A percentile compares a stretch with the other conserved stretches of the same genome.
These are phyloP conservation scores for Ctenodactylus gundi DNA, from an alignment of 2,113 vertebrate genomes.

Conservation along the genomic window DNA sequence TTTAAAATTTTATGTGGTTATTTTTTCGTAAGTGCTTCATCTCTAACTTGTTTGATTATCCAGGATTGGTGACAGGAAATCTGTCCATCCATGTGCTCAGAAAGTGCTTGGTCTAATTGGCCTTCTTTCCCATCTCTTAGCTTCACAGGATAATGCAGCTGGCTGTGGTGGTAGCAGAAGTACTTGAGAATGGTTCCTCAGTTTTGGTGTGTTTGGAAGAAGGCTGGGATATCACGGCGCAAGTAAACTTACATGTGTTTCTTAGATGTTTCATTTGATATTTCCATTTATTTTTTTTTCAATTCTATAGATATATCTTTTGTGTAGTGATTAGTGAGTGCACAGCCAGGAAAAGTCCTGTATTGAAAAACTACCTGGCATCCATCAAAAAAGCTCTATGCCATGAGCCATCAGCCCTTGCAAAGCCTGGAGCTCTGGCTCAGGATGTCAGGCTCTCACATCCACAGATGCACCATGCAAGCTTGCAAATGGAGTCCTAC, in stretches of 20 bases:
- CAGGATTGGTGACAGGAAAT: background rate
- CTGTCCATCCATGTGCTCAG: background rate
- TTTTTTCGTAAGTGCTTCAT: background rate
- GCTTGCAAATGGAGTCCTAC: background rate
- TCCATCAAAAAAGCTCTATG: background rate
- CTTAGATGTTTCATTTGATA: conserved; percentile 25
- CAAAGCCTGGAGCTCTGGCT: background rate
- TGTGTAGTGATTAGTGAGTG: background rate
- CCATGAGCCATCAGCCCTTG: background rate
- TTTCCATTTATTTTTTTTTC: conserved; percentile 43
- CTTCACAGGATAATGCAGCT: conserved; percentile 96
- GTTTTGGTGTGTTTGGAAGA: conserved; percentile 97
- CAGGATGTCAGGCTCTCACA: too few relatives aligned
- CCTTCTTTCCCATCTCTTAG: conserved; percentile 80
- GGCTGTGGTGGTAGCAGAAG: conserved; percentile 92
- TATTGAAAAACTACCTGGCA: background rate
- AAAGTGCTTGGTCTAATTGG: background rate
- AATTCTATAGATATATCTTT: conserved; percentile 32
- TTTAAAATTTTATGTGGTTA: background rate
- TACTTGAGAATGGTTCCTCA: conserved; percentile 96
- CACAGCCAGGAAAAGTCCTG: background rate
- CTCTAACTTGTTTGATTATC: background rate
- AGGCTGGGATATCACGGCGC: conserved; percentile 97
- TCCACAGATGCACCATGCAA: background rate
- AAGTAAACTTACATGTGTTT: conserved; percentile 86